These are phyloP conservation scores for Ectemnius continuus DNA, from an alignment of 2,888 invertebrate species.

Conservation along the genomic window DNA sequence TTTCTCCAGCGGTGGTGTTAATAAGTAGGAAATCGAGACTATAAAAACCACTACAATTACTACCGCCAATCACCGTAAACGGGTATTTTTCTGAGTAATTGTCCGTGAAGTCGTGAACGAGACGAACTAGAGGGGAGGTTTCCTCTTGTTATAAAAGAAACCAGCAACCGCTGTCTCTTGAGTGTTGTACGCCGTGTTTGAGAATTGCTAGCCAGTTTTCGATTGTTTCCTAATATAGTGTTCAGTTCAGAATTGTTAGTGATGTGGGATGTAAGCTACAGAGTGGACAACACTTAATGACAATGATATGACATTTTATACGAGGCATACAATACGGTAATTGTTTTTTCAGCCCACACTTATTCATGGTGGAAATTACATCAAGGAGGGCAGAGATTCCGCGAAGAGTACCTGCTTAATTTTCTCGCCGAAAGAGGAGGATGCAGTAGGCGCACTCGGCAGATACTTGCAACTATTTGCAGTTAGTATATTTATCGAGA, in stretches of 20 bases:
- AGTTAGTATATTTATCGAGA: slow-evolving; percentile 76
- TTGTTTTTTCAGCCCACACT: slow-evolving; percentile 83
- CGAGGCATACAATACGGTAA: too few relatives aligned
- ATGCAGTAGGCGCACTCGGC: slow-evolving; percentile 93
- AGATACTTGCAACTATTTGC: slow-evolving; percentile 93
- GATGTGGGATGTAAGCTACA: too few relatives aligned
- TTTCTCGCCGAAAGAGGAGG: slow-evolving; percentile 90
- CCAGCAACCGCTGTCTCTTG: too few relatives aligned
- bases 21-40: background rate
- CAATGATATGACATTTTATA: too few relatives aligned
- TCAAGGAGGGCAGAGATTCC: slow-evolving; percentile 88
- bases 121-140: slow-evolving; percentile 7
- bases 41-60: background rate
- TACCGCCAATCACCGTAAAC: too few relatives aligned
- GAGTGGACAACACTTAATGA: too few relatives aligned
- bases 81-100: background rate
- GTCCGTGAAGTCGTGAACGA: background rate
- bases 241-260: too few relatives aligned
- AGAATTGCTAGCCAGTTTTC: too few relatives aligned
- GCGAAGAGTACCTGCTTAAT: slow-evolving; percentile 89
- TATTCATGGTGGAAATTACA: slow-evolving; percentile 90
- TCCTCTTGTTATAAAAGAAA: slow-evolving; percentile 20
- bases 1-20: background rate
- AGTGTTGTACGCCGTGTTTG: too few relatives aligned
- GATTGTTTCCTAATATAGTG: too few relatives aligned